Evolutionary conservation across 1,140 invertebrate genomes (phyloP).

Genomic region (Yoshiicerus persimilis): DNA sequence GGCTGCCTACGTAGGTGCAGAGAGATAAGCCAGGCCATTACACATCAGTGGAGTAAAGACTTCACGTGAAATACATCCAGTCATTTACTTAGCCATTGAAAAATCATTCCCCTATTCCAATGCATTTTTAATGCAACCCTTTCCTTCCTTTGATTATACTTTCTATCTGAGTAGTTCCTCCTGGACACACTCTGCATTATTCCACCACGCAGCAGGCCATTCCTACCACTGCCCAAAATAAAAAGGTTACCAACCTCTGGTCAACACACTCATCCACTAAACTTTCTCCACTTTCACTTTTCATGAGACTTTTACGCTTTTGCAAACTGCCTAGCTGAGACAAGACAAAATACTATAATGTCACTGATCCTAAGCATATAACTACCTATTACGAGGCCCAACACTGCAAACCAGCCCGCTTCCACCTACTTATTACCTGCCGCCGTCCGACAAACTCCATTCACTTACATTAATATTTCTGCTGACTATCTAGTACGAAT

Average conservation of each 20-base stretch:
- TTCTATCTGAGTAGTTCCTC: too few relatives aligned
- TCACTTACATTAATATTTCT: background rate
- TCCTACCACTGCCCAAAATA: background rate
- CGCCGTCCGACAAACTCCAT: background rate
- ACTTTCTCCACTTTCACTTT: background rate
- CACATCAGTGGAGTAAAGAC: background rate
- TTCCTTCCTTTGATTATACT: background rate
- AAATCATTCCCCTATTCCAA: background rate
- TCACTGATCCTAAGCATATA: too few relatives aligned
- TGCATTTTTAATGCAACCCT: background rate
- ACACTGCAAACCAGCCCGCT: too few relatives aligned
- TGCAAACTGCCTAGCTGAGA: background rate
- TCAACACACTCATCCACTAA: background rate
- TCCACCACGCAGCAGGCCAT: background rate
- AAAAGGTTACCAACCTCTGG: background rate
- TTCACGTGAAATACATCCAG: background rate
- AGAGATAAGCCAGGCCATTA: background rate
- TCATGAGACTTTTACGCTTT: background rate
- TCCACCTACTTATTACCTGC: background rate
- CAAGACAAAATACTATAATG: background rate
- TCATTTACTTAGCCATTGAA: background rate
- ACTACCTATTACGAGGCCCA: too few relatives aligned
- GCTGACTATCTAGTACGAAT: background rate
- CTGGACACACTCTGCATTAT: background rate
- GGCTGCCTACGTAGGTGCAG: background rate